phyloP scores from a whole-genome alignment of 2,113 vertebrate species.

The Muntiacus muntjak region DNA sequence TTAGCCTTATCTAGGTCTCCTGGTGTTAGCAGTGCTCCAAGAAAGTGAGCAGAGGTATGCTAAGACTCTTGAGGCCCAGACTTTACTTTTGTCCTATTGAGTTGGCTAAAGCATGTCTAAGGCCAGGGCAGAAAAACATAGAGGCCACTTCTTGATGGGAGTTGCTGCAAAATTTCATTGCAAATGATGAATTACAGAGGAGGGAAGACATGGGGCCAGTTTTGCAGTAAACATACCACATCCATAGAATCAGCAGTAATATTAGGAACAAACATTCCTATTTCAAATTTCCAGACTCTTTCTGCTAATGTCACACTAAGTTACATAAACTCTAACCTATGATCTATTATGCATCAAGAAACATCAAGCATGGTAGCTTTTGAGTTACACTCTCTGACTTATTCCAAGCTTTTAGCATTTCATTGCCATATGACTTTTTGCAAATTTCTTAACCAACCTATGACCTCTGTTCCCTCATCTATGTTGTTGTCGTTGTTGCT shows the following conservation, averaged over 20 bases:
- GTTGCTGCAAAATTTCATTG: not conserved
- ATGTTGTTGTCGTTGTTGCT: too few species aligned
- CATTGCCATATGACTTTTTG: not conserved
- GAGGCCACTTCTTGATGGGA: not conserved
- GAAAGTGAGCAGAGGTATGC: not conserved
- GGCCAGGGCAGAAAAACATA: not conserved
- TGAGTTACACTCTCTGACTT: not conserved
- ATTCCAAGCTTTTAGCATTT: not conserved
- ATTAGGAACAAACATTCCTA: not conserved
- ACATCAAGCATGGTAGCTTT: not conserved
- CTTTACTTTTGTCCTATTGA: not conserved
- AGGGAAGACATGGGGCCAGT: not conserved
- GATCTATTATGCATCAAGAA: not conserved
- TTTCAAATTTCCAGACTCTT: not conserved
- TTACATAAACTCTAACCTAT: not conserved
- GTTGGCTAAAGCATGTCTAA: not conserved
- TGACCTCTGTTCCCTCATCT: not conserved
- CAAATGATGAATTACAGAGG: not conserved
- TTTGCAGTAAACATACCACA: not conserved
- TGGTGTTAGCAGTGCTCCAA: not conserved
- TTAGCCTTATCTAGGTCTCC: not conserved
- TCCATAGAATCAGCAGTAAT: not conserved
- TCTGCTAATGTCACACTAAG: not conserved
- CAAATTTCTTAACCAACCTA: not conserved
- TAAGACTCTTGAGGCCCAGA: not conserved